Evolutionary conservation across 2,888 invertebrate species (phyloP), one percentile per base, ranked within the genome.

Genomic region (Drosophila melanosoma): DNA sequence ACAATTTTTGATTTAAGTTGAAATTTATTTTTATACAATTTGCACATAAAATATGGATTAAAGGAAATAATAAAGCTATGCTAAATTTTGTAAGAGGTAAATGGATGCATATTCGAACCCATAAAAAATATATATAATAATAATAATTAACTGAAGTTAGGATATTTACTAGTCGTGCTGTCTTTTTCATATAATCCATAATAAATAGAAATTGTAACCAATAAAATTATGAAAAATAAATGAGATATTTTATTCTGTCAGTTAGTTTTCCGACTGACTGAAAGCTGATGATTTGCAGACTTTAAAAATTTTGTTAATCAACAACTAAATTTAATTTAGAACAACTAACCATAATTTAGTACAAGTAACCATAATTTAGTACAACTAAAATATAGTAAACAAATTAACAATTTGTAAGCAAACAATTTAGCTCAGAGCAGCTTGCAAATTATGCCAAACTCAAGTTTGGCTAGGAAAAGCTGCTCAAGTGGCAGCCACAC

Each of bases 401-500:
- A 7, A 7, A 51, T 32, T 3, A n/a, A 42, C 40, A 32, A 11
- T 20, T 40, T 40, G 5, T 32, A 8, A 15, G 29, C 17, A 11
- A 40, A 3, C 8, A 29, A 20, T 29, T 59, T 20, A 33, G 12
- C 53, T n/a, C 23, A 40, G 7, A 61, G 8, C 20, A 11, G 29
- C 29, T 49, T 4, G 64, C 48, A 56, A 57, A 48, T 63, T 23
- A 32, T 48, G 26, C 29, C 17, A 36, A 48, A 17, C n/a, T 17
- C 35, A 17, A 60, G 40, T 56, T 70, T 17, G 33, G 20, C 23
- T 11, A 0, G 29, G 3, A 58, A 38, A 32, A 49, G 65, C 40
- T 29, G 23, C 48, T 26, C 35, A 70, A 61, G 52, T 62, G 62
- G 38, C 26, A 20, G n/a, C 59, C 29, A 15, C 35, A 51, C 26